phyloP scores from a whole-genome alignment of 1,140 invertebrate genomes.

The Gonatopus flavifemur region DNA sequence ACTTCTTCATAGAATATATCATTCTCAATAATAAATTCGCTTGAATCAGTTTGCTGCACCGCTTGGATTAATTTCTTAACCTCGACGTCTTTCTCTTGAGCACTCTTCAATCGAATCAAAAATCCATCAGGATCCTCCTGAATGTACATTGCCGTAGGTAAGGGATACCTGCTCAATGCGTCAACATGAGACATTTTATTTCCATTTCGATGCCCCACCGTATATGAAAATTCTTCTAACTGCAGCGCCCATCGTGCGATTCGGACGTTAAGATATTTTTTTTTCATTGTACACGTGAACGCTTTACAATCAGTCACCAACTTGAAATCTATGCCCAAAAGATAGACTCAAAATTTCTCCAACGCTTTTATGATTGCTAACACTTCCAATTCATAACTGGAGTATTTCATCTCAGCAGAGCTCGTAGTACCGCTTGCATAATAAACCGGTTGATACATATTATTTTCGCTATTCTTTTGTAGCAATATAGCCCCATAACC shows the following conservation, averaged over 20 bases:
- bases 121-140: background rate
- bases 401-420: background rate
- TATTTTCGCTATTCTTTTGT: background rate
- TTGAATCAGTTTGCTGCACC: background rate
- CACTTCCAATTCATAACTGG: background rate
- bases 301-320: too few relatives aligned
- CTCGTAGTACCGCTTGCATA: background rate
- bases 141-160: background rate
- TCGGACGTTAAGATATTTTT: background rate
- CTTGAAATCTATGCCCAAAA: background rate
- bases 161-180: background rate
- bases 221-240: background rate
- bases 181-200: background rate
- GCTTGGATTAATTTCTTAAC: background rate
- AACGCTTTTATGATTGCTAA: background rate
- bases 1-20: background rate
- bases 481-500: slow-evolving; percentile 14
- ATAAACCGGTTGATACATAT: background rate
- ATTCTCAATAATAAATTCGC: background rate
- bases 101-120: background rate
- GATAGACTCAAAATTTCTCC: background rate
- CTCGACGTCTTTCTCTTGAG: background rate
- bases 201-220: background rate
- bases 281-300: background rate
- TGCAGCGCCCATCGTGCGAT: background rate